Base-by-base conservation (phyloP, 2,797 vertebrate species). In the Takifugu ocellatus region DNA sequence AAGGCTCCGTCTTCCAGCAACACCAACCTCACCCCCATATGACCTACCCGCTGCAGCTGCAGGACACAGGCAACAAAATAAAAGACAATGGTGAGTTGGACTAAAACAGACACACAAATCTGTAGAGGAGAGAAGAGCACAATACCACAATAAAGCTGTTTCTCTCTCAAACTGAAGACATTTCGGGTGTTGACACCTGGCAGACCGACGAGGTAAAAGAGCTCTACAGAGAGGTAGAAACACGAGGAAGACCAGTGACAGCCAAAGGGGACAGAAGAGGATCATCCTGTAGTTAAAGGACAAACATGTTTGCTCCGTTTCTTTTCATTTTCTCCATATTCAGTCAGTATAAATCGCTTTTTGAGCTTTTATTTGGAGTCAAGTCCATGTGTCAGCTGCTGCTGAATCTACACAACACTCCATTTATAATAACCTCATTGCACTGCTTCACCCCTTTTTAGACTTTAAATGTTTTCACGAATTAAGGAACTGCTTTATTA, bases 221-320 rank as follows among this genome's bases (percentile, higher is more conserved):
- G 26, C 25, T 6, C 11, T 10, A 66, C 6, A 52, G 25, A 46
- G 49, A 63, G 5, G 36, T 39, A 39, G 36, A 39, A 39, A 61
- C 15, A 10, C 17, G n/a, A 43, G 51, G 49, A 59, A 69, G 48
- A 44, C 49, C 63, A 72, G 63, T 56, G 65, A 70, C 68, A 77
- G 57, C 54, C 45, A 3, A 3, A 11, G 11, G 12, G 36, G 36
- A 39, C 36, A 4, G 12, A 12, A 10, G 1, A 2, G 29, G 39
- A 56, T 56, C 27, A 50, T 44, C 48, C 25, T 29, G 27, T 52
- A 45, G 68, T 59, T 54, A 62, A 61, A 59, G 46, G 51, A 14
- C 36, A 39, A 39, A 39, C 36, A 39, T 39, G 36, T 39, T 39
- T 3, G 31, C 31, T 39, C 36, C 12, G 2, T 39, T 39, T 14